Base-by-base conservation (phyloP, 2,888 invertebrate species). In the Lymantria dispar region DNA sequence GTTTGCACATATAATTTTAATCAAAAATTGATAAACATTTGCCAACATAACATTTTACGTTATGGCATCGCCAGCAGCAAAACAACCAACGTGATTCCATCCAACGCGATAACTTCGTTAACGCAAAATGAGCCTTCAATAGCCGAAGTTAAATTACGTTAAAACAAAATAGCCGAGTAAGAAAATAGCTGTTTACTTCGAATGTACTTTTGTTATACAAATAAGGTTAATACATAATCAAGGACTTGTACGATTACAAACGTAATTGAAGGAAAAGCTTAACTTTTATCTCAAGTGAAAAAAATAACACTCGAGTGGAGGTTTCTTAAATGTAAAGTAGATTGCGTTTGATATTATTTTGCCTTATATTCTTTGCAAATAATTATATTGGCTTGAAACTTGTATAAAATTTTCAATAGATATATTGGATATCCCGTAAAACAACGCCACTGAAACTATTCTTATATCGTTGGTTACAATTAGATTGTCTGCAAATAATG, bases 131-230 rank as follows among this genome's bases (percentile, higher is more conserved):
- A 76, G 75, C 79, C 79, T 81, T 73, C 82, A 82, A 86, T 86
- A 80, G 85, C 80, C 74, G 79, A 87, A 87, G 85, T 87, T 87
- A 84, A 87, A 86, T 87, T 83, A 81, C 82, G 82, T 80, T 82
- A 79, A 81, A 83, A 81, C 79, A 77, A 84, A 86, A 82, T 80
- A 71, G 77, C 68, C 66, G 70, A 68, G 68, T 67, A 70, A 76
- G 74, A 74, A 75, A 77, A 77, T 78, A 71, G 72, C 73, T 76
- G 66, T 77, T 75, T 74, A 71, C 71, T 64, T 70, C 60, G 50
- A 58, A 58, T 58, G 62, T 67, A 62, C 59, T 70, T 69, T 64
- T 55, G 55, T 56, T 63, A 64, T 69, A 64, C 64, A 67, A 65
- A 67, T 68, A 59, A 62, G 60, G 64, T 67, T 68, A 60, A 56